Conservation (phyloP, 1,140 invertebrate genomes). For the Sycobia sp. region DNA sequence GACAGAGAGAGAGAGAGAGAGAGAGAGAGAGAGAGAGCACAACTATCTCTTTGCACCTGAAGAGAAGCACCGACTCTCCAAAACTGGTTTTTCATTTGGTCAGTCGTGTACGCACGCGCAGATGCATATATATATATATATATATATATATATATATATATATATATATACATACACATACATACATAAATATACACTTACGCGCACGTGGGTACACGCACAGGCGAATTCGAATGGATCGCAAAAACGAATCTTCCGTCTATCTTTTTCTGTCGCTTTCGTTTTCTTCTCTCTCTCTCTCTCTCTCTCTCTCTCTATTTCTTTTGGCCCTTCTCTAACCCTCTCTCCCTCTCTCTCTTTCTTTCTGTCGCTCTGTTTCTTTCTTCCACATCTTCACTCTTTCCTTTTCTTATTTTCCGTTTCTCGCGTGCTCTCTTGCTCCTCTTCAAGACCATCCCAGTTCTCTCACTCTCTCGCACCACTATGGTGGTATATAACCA, state of each 20-base stretch:
- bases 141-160: too few relatives aligned
- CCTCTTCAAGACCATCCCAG: too few relatives aligned
- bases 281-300: slow-evolving; percentile 3
- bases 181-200: too few relatives aligned
- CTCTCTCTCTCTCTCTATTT: neutral
- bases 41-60: slow-evolving; percentile 1
- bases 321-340: too few relatives aligned
- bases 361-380: slow-evolving; percentile 1
- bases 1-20: slow-evolving; percentile 6
- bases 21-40: neutral
- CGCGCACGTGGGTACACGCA: too few relatives aligned
- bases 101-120: too few relatives aligned
- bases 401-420: too few relatives aligned
- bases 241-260: slow-evolving; percentile 40
- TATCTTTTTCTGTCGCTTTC: slow-evolving; percentile 29
- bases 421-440: too few relatives aligned
- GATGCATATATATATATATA: too few relatives aligned
- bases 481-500: slow-evolving; percentile 35
- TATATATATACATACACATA: too few relatives aligned
- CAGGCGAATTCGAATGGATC: slow-evolving; percentile 45
- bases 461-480: slow-evolving; percentile 17
- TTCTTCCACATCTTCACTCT: too few relatives aligned
- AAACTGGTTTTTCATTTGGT: slow-evolving; percentile 44
- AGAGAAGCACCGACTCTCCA: slow-evolving; percentile 29
- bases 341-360: slow-evolving; percentile 34